Conservation (phyloP, 2,113 vertebrate genomes). For the Casuarius casuarius region DNA sequence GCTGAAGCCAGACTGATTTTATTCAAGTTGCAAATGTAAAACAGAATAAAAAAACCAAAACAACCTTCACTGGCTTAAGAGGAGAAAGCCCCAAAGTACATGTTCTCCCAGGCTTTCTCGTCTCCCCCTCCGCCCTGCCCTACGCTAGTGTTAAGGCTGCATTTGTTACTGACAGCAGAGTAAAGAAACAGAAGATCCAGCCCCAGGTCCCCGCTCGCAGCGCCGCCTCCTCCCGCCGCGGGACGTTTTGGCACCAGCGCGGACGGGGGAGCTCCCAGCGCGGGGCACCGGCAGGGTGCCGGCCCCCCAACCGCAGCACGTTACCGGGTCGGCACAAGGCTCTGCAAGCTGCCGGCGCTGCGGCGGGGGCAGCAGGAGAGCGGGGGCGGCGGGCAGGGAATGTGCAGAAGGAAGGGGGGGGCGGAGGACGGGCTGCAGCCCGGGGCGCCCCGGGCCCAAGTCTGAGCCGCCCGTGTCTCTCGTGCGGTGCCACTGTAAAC, state of each 20-base stretch:
- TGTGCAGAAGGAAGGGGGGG: constrained; percentile 35
- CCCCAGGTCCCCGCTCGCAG: not conserved
- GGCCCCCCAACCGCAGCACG: not conserved
- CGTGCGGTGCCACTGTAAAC: not conserved
- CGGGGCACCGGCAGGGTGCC: not conserved
- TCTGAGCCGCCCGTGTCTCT: fast-evolving
- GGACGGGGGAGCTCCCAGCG: not conserved
- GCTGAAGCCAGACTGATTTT: constrained; percentile 57
- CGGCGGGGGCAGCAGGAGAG: not conserved
- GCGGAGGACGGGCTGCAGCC: not conserved
- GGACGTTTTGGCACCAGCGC: constrained; percentile 58
- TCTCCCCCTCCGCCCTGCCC: not conserved
- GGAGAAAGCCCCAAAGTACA: constrained; percentile 22
- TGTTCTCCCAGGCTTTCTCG: not conserved
- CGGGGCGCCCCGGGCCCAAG: not conserved
- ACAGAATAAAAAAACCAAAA: constrained; percentile 26
- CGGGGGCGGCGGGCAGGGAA: not conserved
- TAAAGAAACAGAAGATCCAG: not conserved
- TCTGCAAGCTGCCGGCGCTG: not conserved
- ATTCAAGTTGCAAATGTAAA: constrained; percentile 59
- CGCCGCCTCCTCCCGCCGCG: not conserved
- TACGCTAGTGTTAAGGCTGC: constrained; percentile 29
- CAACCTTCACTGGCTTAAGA: not conserved
- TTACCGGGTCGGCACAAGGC: not conserved
- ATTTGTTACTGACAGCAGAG: not conserved